Base-by-base conservation (phyloP, 2,113 vertebrate genomes). In the Pseudorectes ferrugineus region DNA sequence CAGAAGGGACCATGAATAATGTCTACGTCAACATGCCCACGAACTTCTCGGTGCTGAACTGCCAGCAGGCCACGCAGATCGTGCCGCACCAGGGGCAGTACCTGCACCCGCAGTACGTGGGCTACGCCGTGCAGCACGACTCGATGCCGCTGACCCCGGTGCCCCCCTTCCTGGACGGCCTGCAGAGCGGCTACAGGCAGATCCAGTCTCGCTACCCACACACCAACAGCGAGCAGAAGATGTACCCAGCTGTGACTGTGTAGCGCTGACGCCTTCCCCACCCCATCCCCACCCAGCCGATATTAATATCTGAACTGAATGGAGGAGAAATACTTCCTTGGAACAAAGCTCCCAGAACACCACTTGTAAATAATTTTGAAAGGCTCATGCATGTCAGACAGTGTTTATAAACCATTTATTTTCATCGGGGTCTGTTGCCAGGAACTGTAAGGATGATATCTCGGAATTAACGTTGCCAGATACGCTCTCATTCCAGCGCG, bases 1-100 rank as follows among this genome's bases (percentile, higher is more conserved):
- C 99, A 0, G 99, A 99, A 43, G 99, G 98, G 92, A 98, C 99
- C 91, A 98, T 98, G 98, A 98, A 98, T 85, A 98, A 98, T 2
- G 99, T 99, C 78, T 99, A 99, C 0, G 98, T 99, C 94, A 99
- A 99, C 98, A 99, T 99, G 99, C 99, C 99, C 29, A 99, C 99
- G 4, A 99, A 99, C 96, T 99, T 99, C 98, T 99, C 99, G 0
- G 98, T 99, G 84, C 98, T 99, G 91, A 99, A 99, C 98, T 99
- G 99, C 96, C 99, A 99, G 97, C 99, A 99, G 97, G 99, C 99
- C 68, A 99, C 99, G 6, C 99, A 99, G 85, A 99, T 99, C 7
- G 98, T 99, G 98, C 99, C 99, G 1, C 99, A 99, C 91, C 99
- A 99, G 95, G 99, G 99, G 23, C 99, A 99, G 97, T 99, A 98